phyloP scores from a whole-genome alignment of 2,113 vertebrate genomes.

The Lycaon pictus region DNA sequence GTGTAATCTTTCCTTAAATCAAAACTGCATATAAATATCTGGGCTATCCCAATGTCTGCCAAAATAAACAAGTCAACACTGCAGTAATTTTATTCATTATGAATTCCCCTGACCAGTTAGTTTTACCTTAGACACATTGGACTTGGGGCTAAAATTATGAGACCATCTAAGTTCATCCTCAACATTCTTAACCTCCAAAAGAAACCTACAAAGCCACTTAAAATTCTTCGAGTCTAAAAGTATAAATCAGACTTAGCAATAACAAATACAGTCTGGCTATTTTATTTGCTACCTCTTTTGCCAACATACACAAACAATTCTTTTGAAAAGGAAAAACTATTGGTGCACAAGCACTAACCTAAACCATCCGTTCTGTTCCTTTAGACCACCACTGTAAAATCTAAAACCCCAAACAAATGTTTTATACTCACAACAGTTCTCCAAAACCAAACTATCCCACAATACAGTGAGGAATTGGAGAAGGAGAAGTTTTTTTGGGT shows the following conservation, averaged over 20 bases:
- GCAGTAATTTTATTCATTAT: constrained; percentile 62
- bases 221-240: constrained; percentile 59
- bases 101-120: constrained; percentile 75
- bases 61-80: constrained; percentile 71
- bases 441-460: constrained; percentile 61
- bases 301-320: constrained; percentile 48
- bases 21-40: constrained; percentile 60
- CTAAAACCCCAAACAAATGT: constrained; percentile 37
- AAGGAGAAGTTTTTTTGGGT: constrained; percentile 48
- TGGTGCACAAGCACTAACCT: constrained; percentile 22
- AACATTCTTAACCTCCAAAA: constrained; percentile 76
- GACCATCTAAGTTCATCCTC: constrained; percentile 61
- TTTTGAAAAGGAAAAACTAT: background rate
- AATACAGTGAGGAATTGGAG: background rate
- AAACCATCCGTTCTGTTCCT: constrained; percentile 7
- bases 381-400: background rate
- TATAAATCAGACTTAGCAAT: constrained; percentile 73
- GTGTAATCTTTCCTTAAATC: constrained; percentile 36
- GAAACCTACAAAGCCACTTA: constrained; percentile 70
- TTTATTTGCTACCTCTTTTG: constrained; percentile 69
- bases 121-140: constrained; percentile 74
- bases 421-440: constrained; percentile 59
- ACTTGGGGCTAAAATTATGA: constrained; percentile 51
- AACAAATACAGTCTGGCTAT: constrained; percentile 74
- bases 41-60: constrained; percentile 56